Evolutionary conservation across 2,113 vertebrate species (phyloP).

Genomic region (Elaphurus davidianus): DNA sequence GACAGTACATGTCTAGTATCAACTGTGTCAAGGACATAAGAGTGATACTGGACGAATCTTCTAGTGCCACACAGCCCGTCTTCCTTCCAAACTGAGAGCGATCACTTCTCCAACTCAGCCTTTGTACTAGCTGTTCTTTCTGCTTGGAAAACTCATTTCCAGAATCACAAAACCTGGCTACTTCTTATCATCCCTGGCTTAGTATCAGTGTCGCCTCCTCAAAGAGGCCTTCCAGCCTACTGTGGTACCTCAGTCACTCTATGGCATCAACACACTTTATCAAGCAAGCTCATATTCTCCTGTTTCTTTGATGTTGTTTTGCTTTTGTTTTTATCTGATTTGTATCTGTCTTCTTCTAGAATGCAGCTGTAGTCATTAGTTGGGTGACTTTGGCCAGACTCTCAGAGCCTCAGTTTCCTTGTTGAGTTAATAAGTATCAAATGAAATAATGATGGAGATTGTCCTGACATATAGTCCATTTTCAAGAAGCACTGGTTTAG

Average conservation of each 20-base stretch:
- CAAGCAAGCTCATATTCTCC: not conserved
- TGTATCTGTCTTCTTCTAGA: not conserved
- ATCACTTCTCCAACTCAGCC: not conserved
- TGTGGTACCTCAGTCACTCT: not conserved
- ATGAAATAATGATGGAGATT: not conserved
- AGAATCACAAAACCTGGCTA: not conserved
- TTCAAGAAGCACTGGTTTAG: conserved; percentile 4
- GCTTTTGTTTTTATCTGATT: not conserved
- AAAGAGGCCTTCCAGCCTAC: not conserved
- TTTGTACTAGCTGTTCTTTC: not conserved
- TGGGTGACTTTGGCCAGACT: not conserved
- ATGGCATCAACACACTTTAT: not conserved
- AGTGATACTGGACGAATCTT: not conserved
- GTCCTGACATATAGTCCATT: not conserved
- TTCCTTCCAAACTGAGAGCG: not conserved
- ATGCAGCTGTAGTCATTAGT: not conserved
- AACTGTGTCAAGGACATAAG: not conserved
- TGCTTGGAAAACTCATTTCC: not conserved
- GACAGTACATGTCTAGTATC: not conserved
- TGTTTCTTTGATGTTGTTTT: not conserved
- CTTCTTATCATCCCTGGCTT: not conserved
- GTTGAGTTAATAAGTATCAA: not conserved
- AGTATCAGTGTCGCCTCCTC: not conserved
- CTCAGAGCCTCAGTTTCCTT: not conserved
- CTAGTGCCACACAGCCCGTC: not conserved